A percentile compares a stretch with the other conserved stretches of the same genome.
These are phyloP conservation scores for Trachelipus rathkii DNA, from an alignment of 1,140 invertebrate genomes.

Conservation along the genomic window DNA sequence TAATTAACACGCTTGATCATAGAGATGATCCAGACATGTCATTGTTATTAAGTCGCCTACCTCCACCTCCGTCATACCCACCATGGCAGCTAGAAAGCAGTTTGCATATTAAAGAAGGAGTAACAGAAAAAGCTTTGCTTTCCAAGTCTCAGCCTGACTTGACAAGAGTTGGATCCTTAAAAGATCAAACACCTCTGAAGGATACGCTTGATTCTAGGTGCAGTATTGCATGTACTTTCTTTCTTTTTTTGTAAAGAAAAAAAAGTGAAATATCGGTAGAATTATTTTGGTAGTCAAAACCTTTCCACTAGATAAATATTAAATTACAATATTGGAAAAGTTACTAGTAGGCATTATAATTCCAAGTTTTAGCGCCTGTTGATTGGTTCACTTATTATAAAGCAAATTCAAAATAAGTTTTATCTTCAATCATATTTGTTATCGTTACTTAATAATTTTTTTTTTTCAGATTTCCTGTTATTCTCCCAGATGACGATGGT, in stretches of 20 bases:
- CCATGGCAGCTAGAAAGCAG: neutral
- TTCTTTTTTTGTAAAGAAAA: too few relatives aligned
- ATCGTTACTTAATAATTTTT: too few relatives aligned
- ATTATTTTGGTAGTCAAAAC: too few relatives aligned
- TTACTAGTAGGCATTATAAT: too few relatives aligned
- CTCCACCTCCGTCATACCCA: neutral
- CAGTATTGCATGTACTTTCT: too few relatives aligned
- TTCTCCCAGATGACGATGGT: conserved; percentile 51
- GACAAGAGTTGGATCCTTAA: conserved; percentile 48
- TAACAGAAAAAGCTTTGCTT: conserved; percentile 48
- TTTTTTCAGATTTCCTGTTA: conserved; percentile 26
- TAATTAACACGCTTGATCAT: neutral
- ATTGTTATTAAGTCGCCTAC: neutral
- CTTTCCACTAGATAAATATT: too few relatives aligned
- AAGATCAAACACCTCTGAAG: neutral
- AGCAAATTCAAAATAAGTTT: too few relatives aligned
- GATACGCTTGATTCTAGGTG: neutral
- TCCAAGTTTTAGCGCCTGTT: too few relatives aligned
- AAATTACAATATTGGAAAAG: too few relatives aligned
- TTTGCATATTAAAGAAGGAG: neutral
- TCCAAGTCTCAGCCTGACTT: conserved; percentile 75
- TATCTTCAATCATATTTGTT: too few relatives aligned
- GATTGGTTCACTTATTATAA: too few relatives aligned
- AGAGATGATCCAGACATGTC: neutral
- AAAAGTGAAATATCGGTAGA: too few relatives aligned